Conservation (phyloP, 64 coral and sea anemone genomes). For the Exaiptasia diaphana region DNA sequence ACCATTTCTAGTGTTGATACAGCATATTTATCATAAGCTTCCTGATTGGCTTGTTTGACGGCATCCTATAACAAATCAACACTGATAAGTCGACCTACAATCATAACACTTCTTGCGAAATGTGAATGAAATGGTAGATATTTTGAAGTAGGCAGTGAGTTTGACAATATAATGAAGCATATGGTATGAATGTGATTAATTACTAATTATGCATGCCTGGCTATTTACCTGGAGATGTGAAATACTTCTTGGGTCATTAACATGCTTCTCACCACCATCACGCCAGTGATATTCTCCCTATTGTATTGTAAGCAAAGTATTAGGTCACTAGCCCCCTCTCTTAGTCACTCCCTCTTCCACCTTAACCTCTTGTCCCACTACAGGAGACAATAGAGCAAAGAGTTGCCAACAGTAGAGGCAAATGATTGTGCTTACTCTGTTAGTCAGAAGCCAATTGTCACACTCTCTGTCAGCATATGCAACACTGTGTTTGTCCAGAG, state of each 20-base stretch:
- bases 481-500: slow-evolving; percentile 69
- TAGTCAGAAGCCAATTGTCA: slow-evolving; percentile 83
- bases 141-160: too few species aligned
- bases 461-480: slow-evolving; percentile 89
- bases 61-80: slow-evolving; percentile 49
- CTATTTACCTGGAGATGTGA: slow-evolving; percentile 83
- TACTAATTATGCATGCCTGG: too few species aligned
- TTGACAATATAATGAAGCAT: too few species aligned
- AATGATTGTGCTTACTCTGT: slow-evolving; percentile 46
- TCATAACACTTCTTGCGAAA: too few species aligned
- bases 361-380: too few species aligned
- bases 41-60: slow-evolving; percentile 62
- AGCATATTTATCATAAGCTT: slow-evolving; percentile 73
- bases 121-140: too few species aligned
- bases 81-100: too few species aligned
- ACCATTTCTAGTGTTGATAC: slow-evolving; percentile 80
- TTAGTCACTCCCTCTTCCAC: too few species aligned
- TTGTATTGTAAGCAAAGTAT: not conserved
- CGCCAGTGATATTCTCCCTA: slow-evolving; percentile 96
- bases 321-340: too few species aligned
- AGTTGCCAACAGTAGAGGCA: not conserved
- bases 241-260: slow-evolving; percentile 87
- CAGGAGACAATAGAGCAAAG: too few species aligned
- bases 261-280: slow-evolving; percentile 88
- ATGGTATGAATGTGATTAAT: too few species aligned